Base-by-base conservation (phyloP, 2,797 vertebrate species). In the Aulostomus chinensis region DNA sequence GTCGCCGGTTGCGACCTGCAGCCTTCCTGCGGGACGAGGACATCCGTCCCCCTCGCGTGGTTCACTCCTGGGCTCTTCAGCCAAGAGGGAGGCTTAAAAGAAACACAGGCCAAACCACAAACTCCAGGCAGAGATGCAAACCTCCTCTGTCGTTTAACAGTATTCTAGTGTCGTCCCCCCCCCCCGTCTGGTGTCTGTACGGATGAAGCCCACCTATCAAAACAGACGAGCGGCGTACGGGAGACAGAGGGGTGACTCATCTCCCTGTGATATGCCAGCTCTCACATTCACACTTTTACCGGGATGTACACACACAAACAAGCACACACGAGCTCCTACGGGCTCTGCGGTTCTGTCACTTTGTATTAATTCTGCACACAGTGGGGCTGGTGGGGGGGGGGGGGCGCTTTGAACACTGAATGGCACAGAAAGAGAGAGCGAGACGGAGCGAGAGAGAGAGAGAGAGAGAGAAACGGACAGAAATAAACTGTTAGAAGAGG, bases 291-390 rank as follows among this genome's bases (percentile, higher is more conserved):
- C 74, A 70, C 77, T 30, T 55, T 55, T 20, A 45, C 58, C 63
- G 35, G 14, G 30, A 72, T 24, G 10, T 11, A 36, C 35, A 42
- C 58, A 56, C 70, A 67, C 38, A 17, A 31, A 46, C 45, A 58
- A 21, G 41, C 31, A 69, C 30, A 36, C 10, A 34, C 10, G 31
- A 11, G 32, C 45, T 59, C 53, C 73, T 63, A 54, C 40, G 54
- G 68, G 64, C 80, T 47, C 45, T 73, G 64, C 66, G 62, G 60
- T 65, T 64, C 71, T 87, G 83, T 81, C 81, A 73, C 70, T 81
- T 79, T 79, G 62, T 51, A 73, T 87, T 80, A 76, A 68, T 58
- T 34, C 61, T 74, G 40, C 41, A 38, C 58, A 54, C 36, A 69
- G 60, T 10, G 30, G 52, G 48, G 71, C 50, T 65, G 59, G 68